Base-by-base conservation (phyloP, 35 echinoderm and acorn worm genomes). In the Amphiura filiformis region DNA sequence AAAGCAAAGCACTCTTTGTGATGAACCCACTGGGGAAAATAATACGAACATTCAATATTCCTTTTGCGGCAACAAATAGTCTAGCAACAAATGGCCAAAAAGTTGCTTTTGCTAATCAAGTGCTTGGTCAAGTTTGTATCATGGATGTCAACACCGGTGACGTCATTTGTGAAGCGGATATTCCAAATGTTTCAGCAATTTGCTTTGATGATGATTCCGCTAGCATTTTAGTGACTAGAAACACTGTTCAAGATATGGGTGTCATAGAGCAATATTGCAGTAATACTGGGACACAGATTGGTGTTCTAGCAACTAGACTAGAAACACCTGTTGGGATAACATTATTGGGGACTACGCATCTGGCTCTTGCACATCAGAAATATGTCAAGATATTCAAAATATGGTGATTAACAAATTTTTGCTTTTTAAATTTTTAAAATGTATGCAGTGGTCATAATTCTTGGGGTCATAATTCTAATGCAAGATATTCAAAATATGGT, bases 201-300 rank as follows among this genome's bases (percentile, higher is more conserved):
- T 70, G 61, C 28, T 70, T 70, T 70, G 61, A 70, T n/a, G 61
- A 26, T n/a, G 17, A 70, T 70, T 70, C 61, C 3, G 61, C 7
- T 70, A 70, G 61, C 28, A 26, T 18, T 70, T n/a, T 70, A 13
- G 26, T 70, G 26, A 70, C 61, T 70, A 70, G 61, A 70, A 70
- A n/a, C 28, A 15, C 61, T 30, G 1, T n/a, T 5, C 7, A 70
- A n/a, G 61, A 70, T 2, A 70, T n/a, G 9, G 61, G 61, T 1
- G 61, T 70, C 2, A 70, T 70, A 13, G 61, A 70, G 61, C 61
- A 70, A 70, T 70, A 70, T n/a, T 70, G 61, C 61, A 70, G 61
- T n/a, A 70, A 5, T 2, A 70, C 61, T 2, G 61, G 61, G 26
- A 18, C 7, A 23, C 26, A 13, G 9, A 70, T 70, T n/a, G 61